Evolutionary conservation across 2,888 invertebrate genomes (phyloP), one percentile per base, ranked within the genome.

Genomic region (Amiota mariae): DNA sequence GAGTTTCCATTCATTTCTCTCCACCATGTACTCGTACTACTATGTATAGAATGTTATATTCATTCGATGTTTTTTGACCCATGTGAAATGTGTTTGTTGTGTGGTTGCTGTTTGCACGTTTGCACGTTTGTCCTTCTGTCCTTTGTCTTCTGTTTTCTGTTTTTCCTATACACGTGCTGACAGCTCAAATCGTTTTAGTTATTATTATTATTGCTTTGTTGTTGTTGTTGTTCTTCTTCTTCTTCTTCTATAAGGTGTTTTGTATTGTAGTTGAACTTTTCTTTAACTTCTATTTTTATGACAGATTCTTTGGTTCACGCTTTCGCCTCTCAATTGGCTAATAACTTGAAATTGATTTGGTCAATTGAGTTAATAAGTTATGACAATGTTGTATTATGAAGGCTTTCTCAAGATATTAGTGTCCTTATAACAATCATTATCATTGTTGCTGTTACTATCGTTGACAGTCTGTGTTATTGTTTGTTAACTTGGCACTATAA

Each of bases 141-240:
- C n/a, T n/a, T n/a, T n/a, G n/a, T n/a, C n/a, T n/a, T n/a, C n/a
- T n/a, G n/a, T n/a, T n/a, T n/a, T n/a, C n/a, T n/a, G n/a, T 6
- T 36, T 6, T 36, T 36, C 4, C 6, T 36, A 0, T 36, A 6
- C 36, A 15, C 9, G 71, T 71, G 73, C 66, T 73, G 70, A 70
- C 70, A 70, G 18, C 61, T 36, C 57, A 63, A 51, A 46, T 59
- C 57, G 64, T 70, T 61, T 24, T 64, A 48, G 72, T 56, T 20
- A 64, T 47, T 46, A 66, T 68, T 68, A 36, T 54, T 68, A 54
- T 54, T 68, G 67, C 12, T 47, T n/a, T n/a, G n/a, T 64, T 54
- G 66, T 73, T 75, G 76, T 75, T 77, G 24, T 59, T 59, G 11
- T 20, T 59, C 20, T 59, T 59, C 6, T 20, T 59, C 12, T 9